These are phyloP conservation scores for Habropoda laboriosa DNA, from an alignment of 1,140 invertebrate genomes.

Conservation along the genomic window DNA sequence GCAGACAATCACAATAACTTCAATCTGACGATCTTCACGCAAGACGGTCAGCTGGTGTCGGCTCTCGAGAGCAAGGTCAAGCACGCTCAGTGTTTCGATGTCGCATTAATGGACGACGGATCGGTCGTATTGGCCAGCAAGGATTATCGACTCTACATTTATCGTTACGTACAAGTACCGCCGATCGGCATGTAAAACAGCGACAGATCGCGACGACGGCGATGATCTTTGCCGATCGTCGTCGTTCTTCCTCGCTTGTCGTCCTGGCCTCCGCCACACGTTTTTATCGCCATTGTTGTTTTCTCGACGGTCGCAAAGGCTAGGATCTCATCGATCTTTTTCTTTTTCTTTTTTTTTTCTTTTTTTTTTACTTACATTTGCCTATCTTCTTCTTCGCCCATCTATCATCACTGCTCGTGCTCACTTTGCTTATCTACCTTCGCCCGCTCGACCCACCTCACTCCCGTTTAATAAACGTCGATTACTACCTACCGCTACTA, in stretches of 20 bases:
- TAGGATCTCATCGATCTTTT: conserved; percentile 59
- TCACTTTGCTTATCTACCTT: conserved; percentile 48
- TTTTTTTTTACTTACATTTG: conserved; percentile 54
- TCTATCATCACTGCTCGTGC: conserved; percentile 29
- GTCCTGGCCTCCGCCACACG: too few relatives aligned
- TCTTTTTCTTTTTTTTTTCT: conserved; percentile 15
- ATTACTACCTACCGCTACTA: too few relatives aligned
- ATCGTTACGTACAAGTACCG: conserved; percentile 95
- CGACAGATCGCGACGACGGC: conserved; percentile 57
- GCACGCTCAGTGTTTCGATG: conserved; percentile 99
- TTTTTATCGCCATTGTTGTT: conserved; percentile 31
- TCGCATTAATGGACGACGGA: conserved; percentile 99
- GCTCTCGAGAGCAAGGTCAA: conserved; percentile 99
- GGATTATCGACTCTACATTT: conserved; percentile 99
- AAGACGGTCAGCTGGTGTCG: conserved; percentile 97
- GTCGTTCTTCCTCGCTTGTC: conserved; percentile 32
- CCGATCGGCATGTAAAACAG: conserved; percentile 90
- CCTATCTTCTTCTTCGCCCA: conserved; percentile 55
- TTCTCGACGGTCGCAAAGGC: conserved; percentile 14
- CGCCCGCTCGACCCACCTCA: conserved; percentile 40
- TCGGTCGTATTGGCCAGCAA: conserved; percentile 99
- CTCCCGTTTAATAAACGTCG: conserved; percentile 45
- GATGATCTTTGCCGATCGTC: conserved; percentile 63
- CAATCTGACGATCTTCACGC: conserved; percentile 98
- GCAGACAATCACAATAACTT: conserved; percentile 99